phyloP scores from a whole-genome alignment of 1,140 invertebrate genomes.

The Frieseomelitta varia region DNA sequence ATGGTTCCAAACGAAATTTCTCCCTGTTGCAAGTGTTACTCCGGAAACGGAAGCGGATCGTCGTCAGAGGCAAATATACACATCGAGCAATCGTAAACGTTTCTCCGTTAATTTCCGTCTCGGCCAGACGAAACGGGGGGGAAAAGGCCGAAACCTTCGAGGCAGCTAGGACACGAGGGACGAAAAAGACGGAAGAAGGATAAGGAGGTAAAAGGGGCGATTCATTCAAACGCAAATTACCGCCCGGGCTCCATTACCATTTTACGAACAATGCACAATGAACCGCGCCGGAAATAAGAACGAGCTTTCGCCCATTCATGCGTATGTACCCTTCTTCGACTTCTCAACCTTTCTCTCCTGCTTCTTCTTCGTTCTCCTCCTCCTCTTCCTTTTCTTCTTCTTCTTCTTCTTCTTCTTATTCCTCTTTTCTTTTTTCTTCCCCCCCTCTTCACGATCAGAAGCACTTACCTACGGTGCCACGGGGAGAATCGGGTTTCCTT shows the following conservation, averaged over 20 bases:
- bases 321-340: conserved; percentile 12
- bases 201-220: conserved; percentile 35
- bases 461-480: conserved; percentile 4
- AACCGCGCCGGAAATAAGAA: conserved; percentile 64
- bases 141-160: conserved; percentile 16
- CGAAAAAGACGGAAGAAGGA: conserved; percentile 48
- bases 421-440: not conserved
- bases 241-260: conserved; percentile 56
- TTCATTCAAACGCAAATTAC: conserved; percentile 67
- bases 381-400: not conserved
- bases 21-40: too few relatives aligned
- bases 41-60: too few relatives aligned
- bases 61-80: not conserved
- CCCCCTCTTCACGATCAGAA: conserved; percentile 10
- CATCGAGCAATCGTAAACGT: conserved; percentile 1
- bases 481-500: conserved; percentile 31
- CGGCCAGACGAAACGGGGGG: not conserved
- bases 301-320: conserved; percentile 46
- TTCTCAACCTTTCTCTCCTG: not conserved
- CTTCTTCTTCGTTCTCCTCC: not conserved
- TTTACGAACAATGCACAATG: conserved; percentile 60
- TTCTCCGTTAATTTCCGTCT: conserved; percentile 13
- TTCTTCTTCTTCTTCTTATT: not conserved
- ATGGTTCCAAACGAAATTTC: too few relatives aligned
- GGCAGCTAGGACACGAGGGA: conserved; percentile 26